Evolutionary conservation across 1,140 invertebrate species (phyloP).

Genomic region (Eumaeus atala): DNA sequence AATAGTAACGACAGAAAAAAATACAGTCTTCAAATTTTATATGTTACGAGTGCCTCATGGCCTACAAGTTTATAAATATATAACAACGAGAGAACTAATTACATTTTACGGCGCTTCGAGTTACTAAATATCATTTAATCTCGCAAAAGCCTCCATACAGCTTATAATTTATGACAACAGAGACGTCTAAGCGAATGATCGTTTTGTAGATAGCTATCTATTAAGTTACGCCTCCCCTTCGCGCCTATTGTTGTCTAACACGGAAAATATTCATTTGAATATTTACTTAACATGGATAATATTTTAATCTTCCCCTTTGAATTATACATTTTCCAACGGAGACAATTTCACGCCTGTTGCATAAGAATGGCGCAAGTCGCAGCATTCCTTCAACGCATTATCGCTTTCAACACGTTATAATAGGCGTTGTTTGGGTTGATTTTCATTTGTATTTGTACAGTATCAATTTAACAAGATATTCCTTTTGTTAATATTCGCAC

Average conservation of each 20-base stretch:
- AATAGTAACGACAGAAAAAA: too few species aligned
- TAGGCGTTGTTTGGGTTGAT: slow-evolving; percentile 31
- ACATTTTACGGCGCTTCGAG: too few species aligned
- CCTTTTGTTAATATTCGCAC: slow-evolving; percentile 75
- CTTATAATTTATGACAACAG: slow-evolving; percentile 71
- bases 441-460: slow-evolving; percentile 42
- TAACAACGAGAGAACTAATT: too few species aligned
- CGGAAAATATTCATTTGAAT: slow-evolving; percentile 76
- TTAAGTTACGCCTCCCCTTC: slow-evolving; percentile 64
- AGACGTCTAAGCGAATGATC: slow-evolving; percentile 60
- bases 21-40: too few species aligned
- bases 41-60: too few species aligned
- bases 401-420: slow-evolving; percentile 22
- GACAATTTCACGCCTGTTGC: slow-evolving; percentile 70
- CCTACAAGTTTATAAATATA: too few species aligned
- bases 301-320: slow-evolving; percentile 76
- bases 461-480: slow-evolving; percentile 75
- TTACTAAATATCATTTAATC: slow-evolving; percentile 43
- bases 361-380: slow-evolving; percentile 44
- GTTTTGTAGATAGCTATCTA: slow-evolving; percentile 72
- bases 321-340: slow-evolving; percentile 72
- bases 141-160: slow-evolving; percentile 58
- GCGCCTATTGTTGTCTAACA: slow-evolving; percentile 68
- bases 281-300: slow-evolving; percentile 77
- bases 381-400: slow-evolving; percentile 33